phyloP scores from a whole-genome alignment of 1,140 invertebrate genomes.

The Macrotrachela quadricornifera region DNA sequence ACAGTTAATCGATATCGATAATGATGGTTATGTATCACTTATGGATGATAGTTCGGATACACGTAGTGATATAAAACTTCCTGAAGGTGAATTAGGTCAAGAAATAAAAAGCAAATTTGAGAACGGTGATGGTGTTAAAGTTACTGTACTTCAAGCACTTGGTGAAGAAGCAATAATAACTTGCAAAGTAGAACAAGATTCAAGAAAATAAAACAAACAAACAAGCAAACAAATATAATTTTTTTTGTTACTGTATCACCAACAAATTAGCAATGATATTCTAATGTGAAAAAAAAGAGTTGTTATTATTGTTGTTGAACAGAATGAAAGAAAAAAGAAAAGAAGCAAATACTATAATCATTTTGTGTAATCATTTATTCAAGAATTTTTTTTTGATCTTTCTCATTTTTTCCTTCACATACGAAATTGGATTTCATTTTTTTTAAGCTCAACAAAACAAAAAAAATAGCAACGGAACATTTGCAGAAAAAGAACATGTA shows the following conservation, averaged over 20 bases:
- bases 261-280: neutral
- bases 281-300: neutral
- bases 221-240: neutral
- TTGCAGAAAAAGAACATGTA: neutral
- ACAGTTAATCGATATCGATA: conserved; percentile 65
- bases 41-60: conserved; percentile 68
- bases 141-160: conserved; percentile 16
- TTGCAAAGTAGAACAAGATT: too few relatives aligned
- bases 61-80: conserved; percentile 81
- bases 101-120: conserved; percentile 4
- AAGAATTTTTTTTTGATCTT: neutral
- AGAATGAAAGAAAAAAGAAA: neutral
- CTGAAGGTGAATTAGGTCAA: conserved; percentile 64
- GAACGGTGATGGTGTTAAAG: conserved; percentile 9
- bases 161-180: conserved; percentile 12
- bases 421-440: neutral
- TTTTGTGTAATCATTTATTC: neutral
- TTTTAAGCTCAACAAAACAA: neutral
- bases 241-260: neutral
- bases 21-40: conserved; percentile 67
- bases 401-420: neutral
- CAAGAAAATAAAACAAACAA: too few relatives aligned
- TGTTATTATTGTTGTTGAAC: neutral
- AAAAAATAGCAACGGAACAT: neutral
- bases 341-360: conserved; percentile 1